Evolutionary conservation across 2,113 vertebrate genomes (phyloP).

Genomic region (Mungos mungo): DNA sequence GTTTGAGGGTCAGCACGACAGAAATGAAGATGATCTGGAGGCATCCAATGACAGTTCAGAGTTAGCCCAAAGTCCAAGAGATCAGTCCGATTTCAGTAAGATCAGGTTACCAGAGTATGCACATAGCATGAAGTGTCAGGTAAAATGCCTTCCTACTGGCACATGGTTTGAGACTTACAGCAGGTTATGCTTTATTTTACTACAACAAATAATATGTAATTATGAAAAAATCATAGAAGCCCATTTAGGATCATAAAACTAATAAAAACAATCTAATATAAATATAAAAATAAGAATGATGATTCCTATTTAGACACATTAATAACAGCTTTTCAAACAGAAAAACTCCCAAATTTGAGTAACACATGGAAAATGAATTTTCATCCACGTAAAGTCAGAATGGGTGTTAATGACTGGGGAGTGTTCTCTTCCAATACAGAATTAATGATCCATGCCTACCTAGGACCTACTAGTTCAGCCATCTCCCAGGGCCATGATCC

Average conservation of each 20-base stretch:
- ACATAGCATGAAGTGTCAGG: not conserved
- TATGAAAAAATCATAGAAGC: not conserved
- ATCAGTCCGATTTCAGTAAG: not conserved
- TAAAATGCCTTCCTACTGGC: conserved; percentile 33
- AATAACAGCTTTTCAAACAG: not conserved
- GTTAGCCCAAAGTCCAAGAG: not conserved
- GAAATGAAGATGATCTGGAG: not conserved
- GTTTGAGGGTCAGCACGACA: not conserved
- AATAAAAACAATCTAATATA: not conserved
- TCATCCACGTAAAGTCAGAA: not conserved
- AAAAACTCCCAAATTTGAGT: not conserved
- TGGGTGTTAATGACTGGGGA: not conserved
- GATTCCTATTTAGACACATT: not conserved
- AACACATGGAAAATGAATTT: not conserved
- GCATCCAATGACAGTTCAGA: not conserved
- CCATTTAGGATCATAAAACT: not conserved
- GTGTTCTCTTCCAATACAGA: not conserved
- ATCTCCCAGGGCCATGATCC: not conserved
- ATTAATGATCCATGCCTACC: not conserved
- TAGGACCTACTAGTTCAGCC: not conserved
- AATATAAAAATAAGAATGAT: not conserved
- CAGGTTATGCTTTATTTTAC: conserved; percentile 51
- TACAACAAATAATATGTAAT: conserved; percentile 6
- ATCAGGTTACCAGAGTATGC: not conserved
- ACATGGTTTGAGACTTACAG: not conserved